Conservation (phyloP, 2,113 vertebrate genomes). For the Heterotis niloticus region DNA sequence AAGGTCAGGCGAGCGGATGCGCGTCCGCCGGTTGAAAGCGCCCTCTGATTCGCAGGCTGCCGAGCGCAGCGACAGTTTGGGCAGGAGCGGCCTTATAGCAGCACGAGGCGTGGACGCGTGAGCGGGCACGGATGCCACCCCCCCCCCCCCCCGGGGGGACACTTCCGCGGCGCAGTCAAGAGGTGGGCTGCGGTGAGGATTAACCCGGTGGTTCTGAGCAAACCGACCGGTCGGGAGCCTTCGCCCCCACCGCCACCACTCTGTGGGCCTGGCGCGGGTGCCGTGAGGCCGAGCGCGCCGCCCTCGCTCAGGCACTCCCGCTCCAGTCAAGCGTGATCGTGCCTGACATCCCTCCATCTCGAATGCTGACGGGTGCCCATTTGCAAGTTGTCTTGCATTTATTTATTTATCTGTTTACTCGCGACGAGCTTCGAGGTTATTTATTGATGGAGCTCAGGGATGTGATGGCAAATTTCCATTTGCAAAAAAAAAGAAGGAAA, state of each 20-base stretch:
- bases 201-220: conserved; percentile 15
- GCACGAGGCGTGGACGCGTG: conserved; percentile 19
- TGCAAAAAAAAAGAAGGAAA: conserved; percentile 38
- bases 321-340: conserved; percentile 52
- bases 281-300: conserved; percentile 35
- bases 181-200: neutral
- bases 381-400: conserved; percentile 55
- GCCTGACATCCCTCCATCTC: conserved; percentile 61
- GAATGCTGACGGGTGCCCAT: conserved; percentile 66
- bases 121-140: conserved; percentile 26
- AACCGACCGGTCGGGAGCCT: conserved; percentile 24
- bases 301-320: conserved; percentile 44
- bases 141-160: conserved; percentile 16
- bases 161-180: neutral
- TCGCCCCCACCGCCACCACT: neutral
- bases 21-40: conserved; percentile 13
- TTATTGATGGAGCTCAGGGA: conserved; percentile 64
- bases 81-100: conserved; percentile 29
- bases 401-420: conserved; percentile 76
- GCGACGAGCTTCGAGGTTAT: conserved; percentile 50
- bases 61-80: too few species aligned
- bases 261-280: conserved; percentile 19
- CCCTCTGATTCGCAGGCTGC: conserved; percentile 27
- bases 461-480: conserved; percentile 54
- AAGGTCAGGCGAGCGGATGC: conserved; percentile 16